phyloP scores from a whole-genome alignment of 92 coral and sea anemone genomes.

The Diadumene lineata region DNA sequence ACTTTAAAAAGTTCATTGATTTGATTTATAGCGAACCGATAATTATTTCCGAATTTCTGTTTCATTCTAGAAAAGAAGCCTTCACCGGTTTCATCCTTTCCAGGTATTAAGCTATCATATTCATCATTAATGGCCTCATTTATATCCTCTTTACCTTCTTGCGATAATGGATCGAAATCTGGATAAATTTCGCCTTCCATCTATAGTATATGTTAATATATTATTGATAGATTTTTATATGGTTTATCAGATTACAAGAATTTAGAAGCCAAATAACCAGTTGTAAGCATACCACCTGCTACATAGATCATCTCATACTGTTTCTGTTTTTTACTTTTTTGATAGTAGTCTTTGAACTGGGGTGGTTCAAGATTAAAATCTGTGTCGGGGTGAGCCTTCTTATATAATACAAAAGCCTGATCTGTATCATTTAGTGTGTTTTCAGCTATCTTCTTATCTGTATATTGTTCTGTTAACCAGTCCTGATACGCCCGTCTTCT shows the following conservation, averaged over 20 bases:
- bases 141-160: neutral
- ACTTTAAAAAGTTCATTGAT: too few relatives aligned
- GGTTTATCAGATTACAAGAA: neutral
- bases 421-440: neutral
- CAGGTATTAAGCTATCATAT: neutral
- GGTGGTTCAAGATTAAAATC: conserved; percentile 13
- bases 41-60: neutral
- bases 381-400: conserved; percentile 30
- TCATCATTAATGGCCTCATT: neutral
- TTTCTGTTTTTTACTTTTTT: conserved; percentile 21
- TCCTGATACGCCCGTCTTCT: conserved; percentile 30
- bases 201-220: neutral
- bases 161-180: conserved; percentile 1
- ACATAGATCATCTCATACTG: conserved; percentile 33
- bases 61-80: neutral
- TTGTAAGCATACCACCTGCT: conserved; percentile 17
- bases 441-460: conserved; percentile 1
- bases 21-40: too few relatives aligned
- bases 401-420: conserved; percentile 34
- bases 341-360: conserved; percentile 17
- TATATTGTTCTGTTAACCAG: conserved; percentile 22
- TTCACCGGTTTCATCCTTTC: neutral
- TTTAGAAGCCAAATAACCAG: conserved; percentile 2
- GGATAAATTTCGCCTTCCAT: neutral
- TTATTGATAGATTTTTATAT: conserved; percentile 14